Conservation (phyloP, 2,797 vertebrate genomes). For the Fringilla coelebs region DNA sequence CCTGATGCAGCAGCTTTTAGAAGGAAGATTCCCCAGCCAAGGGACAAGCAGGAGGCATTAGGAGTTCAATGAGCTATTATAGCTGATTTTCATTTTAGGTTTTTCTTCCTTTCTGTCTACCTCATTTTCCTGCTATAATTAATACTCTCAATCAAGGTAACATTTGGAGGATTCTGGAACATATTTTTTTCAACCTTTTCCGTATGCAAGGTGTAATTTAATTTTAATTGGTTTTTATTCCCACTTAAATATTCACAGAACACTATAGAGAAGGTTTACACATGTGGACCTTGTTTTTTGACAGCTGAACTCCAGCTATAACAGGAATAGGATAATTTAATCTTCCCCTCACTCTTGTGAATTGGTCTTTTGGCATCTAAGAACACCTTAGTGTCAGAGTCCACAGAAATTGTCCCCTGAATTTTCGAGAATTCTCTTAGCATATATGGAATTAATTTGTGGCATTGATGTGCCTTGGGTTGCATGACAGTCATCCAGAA, state of each 20-base stretch:
- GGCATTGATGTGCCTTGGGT: not conserved
- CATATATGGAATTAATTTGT: not conserved
- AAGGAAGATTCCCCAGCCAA: constrained; percentile 3
- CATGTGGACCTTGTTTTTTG: not conserved
- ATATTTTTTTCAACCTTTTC: not conserved
- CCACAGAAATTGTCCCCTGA: not conserved
- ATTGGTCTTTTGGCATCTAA: not conserved
- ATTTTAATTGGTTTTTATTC: not conserved
- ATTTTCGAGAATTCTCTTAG: not conserved
- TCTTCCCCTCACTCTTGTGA: not conserved
- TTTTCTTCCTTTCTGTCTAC: not conserved
- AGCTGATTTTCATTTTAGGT: not conserved
- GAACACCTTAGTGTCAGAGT: not conserved
- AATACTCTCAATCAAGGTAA: not conserved
- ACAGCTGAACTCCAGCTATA: not conserved
- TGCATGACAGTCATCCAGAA: not conserved
- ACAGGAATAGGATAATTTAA: not conserved
- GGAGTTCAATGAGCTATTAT: not conserved
- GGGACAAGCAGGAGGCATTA: not conserved
- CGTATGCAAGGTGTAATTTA: not conserved
- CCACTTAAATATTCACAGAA: not conserved
- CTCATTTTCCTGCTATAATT: not conserved
- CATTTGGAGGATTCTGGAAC: not conserved
- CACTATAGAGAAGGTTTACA: not conserved
- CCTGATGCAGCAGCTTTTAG: constrained; percentile 57